These are phyloP conservation scores for Hyphantria cunea DNA, from an alignment of 1,140 invertebrate genomes.

Conservation along the genomic window DNA sequence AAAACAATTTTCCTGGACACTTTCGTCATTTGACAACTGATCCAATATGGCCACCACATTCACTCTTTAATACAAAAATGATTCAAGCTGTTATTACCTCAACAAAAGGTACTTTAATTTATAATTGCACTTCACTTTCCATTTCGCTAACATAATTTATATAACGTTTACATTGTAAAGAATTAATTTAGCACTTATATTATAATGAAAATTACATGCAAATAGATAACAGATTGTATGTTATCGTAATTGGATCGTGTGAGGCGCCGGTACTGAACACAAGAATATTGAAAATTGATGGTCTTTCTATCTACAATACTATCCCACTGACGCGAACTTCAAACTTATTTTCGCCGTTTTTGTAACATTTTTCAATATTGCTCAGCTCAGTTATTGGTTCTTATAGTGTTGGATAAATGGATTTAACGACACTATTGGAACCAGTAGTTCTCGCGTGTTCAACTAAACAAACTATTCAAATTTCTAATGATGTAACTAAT, in stretches of 20 bases:
- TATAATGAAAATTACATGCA: slow-evolving; percentile 18
- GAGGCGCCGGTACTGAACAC: background rate
- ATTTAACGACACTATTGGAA: too few relatives aligned
- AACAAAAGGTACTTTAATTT: slow-evolving; percentile 56
- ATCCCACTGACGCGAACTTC: too few relatives aligned
- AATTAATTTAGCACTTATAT: slow-evolving; percentile 25
- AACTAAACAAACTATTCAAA: too few relatives aligned
- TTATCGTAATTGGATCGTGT: slow-evolving; percentile 23
- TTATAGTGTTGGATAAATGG: too few relatives aligned
- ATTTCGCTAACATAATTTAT: slow-evolving; percentile 39
- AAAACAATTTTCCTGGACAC: slow-evolving; percentile 11
- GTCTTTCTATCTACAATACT: too few relatives aligned
- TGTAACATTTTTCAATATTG: too few relatives aligned
- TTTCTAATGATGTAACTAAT: too few relatives aligned
- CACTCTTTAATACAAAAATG: slow-evolving; percentile 19
- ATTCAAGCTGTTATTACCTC: slow-evolving; percentile 40
- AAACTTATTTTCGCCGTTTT: too few relatives aligned
- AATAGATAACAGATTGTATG: slow-evolving; percentile 12
- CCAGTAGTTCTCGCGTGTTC: too few relatives aligned
- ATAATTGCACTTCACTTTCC: slow-evolving; percentile 56
- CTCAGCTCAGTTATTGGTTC: too few relatives aligned
- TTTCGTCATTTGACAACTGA: background rate
- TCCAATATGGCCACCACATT: slow-evolving; percentile 11
- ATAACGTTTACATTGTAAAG: slow-evolving; percentile 29
- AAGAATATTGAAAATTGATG: too few relatives aligned